Evolutionary conservation across 1,140 invertebrate species (phyloP), one percentile per base, ranked within the genome.

Genomic region (Drosophila elegans): DNA sequence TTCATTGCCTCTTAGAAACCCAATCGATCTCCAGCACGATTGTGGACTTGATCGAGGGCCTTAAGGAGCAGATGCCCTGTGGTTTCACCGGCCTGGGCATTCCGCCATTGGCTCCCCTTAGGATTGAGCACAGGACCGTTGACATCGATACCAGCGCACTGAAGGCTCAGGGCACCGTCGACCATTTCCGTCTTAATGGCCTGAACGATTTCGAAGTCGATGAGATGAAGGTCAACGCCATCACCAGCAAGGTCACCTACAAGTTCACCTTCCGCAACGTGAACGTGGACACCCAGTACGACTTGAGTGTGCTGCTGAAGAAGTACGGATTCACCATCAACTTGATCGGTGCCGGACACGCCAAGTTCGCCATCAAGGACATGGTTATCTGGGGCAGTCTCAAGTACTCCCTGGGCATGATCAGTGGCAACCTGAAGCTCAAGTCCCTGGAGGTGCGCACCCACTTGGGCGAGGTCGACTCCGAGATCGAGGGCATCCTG

Each of bases 291-390:
- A 92, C 91, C 62, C 49, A 11, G 5, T 92, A 92, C 52, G 82
- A 92, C 41, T 39, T 91, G 55, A 61, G 57, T 4, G 21, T 91
- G 51, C 9, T 78, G 21, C 46, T 88, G 32, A 92, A 92, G 74
- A 90, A 91, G 56, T 84, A 42, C 64, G 91, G 91, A 56, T 92
- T 92, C 60, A 92, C 91, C 49, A 69, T 92, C 25, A 91, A 92
- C 21, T 38, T 92, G 42, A 53, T 92, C 16, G 91, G 91, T 55
- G 78, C 80, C 38, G 91, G 91, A 5, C 81, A 76, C 27, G 83
- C 85, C 54, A 91, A 91, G 32, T 90, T 92, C 39, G 53, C 89
- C 51, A 75, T 92, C 57, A 91, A 80, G 55, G 89, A 92, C 57
- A 90, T 92, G 77, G 34, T 59, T 13, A 88, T 92, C 74, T 79